phyloP scores from a whole-genome alignment of 2,888 invertebrate genomes.

The Syritta pipiens region DNA sequence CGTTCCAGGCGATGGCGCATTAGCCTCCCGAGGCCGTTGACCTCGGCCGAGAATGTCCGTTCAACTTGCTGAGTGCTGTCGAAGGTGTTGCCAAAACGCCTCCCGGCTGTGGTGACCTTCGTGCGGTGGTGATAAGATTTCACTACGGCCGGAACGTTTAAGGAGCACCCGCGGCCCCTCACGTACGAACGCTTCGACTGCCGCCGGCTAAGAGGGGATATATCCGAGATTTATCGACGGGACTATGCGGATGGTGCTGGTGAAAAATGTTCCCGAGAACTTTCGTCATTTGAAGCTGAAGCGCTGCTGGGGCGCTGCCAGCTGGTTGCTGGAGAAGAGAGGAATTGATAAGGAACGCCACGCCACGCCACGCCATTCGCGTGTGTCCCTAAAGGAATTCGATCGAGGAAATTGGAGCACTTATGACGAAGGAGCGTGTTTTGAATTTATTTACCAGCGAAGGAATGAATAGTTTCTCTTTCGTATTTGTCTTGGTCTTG shows the following conservation, averaged over 20 bases:
- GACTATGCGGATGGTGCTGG: conserved; percentile 25
- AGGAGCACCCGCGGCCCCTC: background rate
- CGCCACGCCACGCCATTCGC: conserved; percentile 27
- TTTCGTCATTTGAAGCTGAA: conserved; percentile 13
- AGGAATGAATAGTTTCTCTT: conserved; percentile 37
- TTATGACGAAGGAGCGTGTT: conserved; percentile 63
- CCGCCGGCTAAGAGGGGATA: conserved; percentile 14
- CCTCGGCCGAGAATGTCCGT: background rate
- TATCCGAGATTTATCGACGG: conserved; percentile 46
- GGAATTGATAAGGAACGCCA: conserved; percentile 57
- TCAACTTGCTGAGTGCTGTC: background rate
- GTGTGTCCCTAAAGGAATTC: conserved; percentile 40
- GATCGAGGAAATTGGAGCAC: conserved; percentile 56
- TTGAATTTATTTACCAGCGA: conserved; percentile 52
- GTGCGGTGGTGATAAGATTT: conserved; percentile 2
- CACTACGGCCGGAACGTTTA: conserved; percentile 11
- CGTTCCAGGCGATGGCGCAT: conserved; percentile 36
- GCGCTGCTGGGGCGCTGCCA: conserved; percentile 1
- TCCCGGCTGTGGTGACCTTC: conserved; percentile 11
- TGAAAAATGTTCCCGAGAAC: conserved; percentile 44
- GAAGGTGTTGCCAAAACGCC: background rate
- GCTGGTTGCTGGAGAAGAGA: conserved; percentile 12
- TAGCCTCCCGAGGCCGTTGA: conserved; percentile 10
- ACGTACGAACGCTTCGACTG: background rate
- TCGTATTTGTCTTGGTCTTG: too few relatives aligned